Conservation (phyloP, 2,888 invertebrate species). For the Drosophila conformis region DNA sequence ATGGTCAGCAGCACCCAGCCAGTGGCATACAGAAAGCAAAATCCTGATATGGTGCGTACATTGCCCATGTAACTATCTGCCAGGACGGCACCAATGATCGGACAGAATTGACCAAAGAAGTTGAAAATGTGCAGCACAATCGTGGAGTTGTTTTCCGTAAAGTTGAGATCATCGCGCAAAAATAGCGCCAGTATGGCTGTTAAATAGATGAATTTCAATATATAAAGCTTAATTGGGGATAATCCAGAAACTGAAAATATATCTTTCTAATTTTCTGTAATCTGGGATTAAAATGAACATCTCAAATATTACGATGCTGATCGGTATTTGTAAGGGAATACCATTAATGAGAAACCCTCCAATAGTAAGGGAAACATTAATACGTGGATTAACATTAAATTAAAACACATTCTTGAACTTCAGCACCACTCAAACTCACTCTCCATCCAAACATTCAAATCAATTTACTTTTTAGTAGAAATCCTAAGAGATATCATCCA, state of each 20-base stretch:
- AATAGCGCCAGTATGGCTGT: conserved; percentile 88
- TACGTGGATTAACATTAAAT: background rate
- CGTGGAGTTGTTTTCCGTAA: conserved; percentile 86
- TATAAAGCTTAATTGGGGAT: accelerated
- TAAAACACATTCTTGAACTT: background rate
- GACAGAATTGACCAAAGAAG: conserved; percentile 88
- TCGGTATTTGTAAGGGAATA: background rate
- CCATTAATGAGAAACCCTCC: background rate
- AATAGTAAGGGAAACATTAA: background rate
- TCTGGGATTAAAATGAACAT: background rate
- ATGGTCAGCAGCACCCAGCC: conserved; percentile 86
- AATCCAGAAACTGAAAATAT: background rate
- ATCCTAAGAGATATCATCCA: background rate
- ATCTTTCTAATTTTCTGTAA: background rate
- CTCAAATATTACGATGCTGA: background rate
- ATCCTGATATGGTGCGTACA: conserved; percentile 86
- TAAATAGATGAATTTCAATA: conserved; percentile 36
- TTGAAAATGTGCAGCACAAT: conserved; percentile 87
- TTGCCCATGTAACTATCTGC: conserved; percentile 89
- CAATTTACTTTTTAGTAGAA: background rate
- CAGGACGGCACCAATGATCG: conserved; percentile 88
- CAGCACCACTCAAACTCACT: background rate
- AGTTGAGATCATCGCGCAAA: conserved; percentile 86
- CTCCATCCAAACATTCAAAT: background rate
- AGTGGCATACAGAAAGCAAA: conserved; percentile 87